Evolutionary conservation across 1,140 invertebrate genomes (phyloP), one percentile per base, ranked within the genome.

Genomic region (Asobara japonica): DNA sequence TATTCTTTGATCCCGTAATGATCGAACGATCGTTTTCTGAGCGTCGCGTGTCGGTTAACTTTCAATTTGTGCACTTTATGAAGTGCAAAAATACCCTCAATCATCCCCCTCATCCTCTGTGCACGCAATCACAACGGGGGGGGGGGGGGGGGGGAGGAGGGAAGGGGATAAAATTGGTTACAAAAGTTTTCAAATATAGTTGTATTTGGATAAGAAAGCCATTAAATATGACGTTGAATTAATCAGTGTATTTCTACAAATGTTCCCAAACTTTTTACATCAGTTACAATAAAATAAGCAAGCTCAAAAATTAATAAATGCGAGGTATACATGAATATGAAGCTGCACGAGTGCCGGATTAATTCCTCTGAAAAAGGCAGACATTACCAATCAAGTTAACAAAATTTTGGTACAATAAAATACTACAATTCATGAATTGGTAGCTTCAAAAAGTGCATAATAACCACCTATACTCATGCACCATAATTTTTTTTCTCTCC

Each of bases 21-120:
- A 56, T 56, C 22, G 51, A 56, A 27, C 51, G 22, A 27, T 56
- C 51, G 51, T 62, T 62, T 31, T 31, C 2, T 27, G n/a, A 69
- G 36, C 51, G 61, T 71, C 62, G 69, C 69, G 69, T 71, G 69
- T 71, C 27, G 31, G 69, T 71, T 65, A 71, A 71, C 69, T 71
- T 71, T 71, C 69, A 71, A 71, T 71, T 71, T 71, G 69, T 65
- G 45, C 62, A 62, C 69, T 65, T 65, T 71, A 71, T 71, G 36
- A 48, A 65, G 69, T 71, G 69, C 38, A 71, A 71, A 71, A 71
- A 71, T 71, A 71, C 62, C 38, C 62, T 71, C 69, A 71, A 71
- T 71, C 69, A 71, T 65, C 62, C 62, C 62, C 61, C 41, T 27
- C 38, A 65, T 51, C 48, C 41, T 16, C 61, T 18, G 60, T 27